Evolutionary conservation across 1,140 invertebrate genomes (phyloP).

Genomic region (Coboldia fuscipes): DNA sequence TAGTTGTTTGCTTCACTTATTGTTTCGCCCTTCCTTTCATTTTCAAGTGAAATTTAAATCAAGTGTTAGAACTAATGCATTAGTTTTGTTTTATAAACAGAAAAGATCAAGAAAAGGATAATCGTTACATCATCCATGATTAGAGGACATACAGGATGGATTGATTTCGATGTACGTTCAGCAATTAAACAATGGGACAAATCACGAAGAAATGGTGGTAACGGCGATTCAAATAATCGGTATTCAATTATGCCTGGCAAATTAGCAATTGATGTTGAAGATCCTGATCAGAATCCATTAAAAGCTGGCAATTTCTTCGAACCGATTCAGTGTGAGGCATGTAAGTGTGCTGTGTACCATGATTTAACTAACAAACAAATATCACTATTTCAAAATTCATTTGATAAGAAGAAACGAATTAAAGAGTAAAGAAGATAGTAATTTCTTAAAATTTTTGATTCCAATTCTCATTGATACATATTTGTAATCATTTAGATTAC

Average conservation of each 20-base stretch:
- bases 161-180: slow-evolving; percentile 18
- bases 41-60: not conserved
- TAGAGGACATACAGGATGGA: slow-evolving; percentile 13
- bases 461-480: too few relatives aligned
- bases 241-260: slow-evolving; percentile 10
- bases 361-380: slow-evolving; percentile 14
- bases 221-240: slow-evolving; percentile 4
- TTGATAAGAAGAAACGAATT: not conserved
- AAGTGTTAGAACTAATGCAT: not conserved
- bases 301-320: slow-evolving; percentile 15
- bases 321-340: slow-evolving; percentile 20
- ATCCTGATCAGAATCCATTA: slow-evolving; percentile 17
- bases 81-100: not conserved
- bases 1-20: too few relatives aligned
- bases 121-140: slow-evolving; percentile 18
- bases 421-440: too few relatives aligned
- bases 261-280: slow-evolving; percentile 18
- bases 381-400: slow-evolving; percentile 3
- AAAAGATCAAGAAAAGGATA: slow-evolving; percentile 12
- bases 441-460: too few relatives aligned
- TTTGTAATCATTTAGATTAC: too few relatives aligned
- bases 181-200: slow-evolving; percentile 16
- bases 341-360: slow-evolving; percentile 20
- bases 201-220: slow-evolving; percentile 7
- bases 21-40: too few relatives aligned